Evolutionary conservation across 2,113 vertebrate genomes (phyloP).

Genomic region (Siniperca knerii): DNA sequence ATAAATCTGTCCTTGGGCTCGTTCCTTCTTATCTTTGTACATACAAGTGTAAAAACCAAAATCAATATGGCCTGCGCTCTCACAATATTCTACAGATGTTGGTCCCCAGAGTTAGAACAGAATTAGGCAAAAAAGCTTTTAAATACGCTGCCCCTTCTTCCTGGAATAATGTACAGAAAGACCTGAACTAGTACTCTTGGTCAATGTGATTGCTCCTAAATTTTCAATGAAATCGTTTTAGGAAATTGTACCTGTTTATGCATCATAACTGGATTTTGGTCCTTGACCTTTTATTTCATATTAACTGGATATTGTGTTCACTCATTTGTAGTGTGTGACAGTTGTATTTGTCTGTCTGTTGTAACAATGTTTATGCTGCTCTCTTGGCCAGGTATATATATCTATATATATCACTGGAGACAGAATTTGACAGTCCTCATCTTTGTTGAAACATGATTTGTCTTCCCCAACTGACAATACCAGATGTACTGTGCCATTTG

Average conservation of each 20-base stretch:
- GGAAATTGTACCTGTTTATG: neutral
- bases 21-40: neutral
- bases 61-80: neutral
- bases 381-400: no score
- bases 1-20: neutral
- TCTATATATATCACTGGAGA: neutral
- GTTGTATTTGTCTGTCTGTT: no score
- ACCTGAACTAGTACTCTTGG: neutral
- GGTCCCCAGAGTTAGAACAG: neutral
- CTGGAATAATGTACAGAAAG: neutral
- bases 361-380: no score
- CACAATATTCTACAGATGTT: neutral
- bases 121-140: neutral
- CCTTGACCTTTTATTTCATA: neutral
- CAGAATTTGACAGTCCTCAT: neutral
- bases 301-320: neutral
- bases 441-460: neutral
- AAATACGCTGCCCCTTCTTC: neutral
- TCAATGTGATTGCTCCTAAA: neutral
- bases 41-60: neutral
- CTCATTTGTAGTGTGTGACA: neutral
- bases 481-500: neutral
- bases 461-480: neutral
- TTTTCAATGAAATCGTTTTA: neutral
- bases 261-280: neutral